These are phyloP conservation scores for Ectobius pallidus DNA, from an alignment of 2,888 invertebrate species.

Conservation along the genomic window DNA sequence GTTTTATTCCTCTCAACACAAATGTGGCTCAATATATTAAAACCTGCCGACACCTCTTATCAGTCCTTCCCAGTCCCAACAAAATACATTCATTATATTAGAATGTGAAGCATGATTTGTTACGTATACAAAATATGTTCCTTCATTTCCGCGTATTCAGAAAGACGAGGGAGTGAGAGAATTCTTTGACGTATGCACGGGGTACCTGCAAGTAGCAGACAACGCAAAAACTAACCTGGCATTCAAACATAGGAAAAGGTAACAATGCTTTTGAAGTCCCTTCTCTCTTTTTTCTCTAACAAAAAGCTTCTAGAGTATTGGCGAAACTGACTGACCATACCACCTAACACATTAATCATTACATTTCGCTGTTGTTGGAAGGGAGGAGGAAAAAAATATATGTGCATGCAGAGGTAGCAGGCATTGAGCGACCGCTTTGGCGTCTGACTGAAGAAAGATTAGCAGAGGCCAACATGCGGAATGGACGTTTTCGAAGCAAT, in stretches of 20 bases:
- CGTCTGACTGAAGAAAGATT: conserved; percentile 32
- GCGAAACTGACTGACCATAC: conserved; percentile 24
- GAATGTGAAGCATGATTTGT: background rate
- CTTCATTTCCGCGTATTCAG: conserved; percentile 8
- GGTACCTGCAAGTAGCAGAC: conserved; percentile 10
- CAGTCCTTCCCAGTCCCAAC: background rate
- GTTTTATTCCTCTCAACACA: no score
- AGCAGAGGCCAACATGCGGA: background rate
- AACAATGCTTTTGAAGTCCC: conserved; percentile 5
- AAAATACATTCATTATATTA: no score
- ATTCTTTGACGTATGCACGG: no score
- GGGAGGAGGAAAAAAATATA: conserved; percentile 18
- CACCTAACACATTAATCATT: conserved; percentile 28
- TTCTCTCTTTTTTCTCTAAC: background rate
- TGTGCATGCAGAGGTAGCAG: background rate
- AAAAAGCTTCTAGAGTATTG: background rate
- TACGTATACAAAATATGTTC: no score
- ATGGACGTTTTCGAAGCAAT: conserved; percentile 9
- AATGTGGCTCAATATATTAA: no score
- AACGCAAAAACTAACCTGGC: background rate
- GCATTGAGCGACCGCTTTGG: conserved; percentile 15
- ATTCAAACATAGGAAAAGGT: background rate
- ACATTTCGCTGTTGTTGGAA: conserved; percentile 20
- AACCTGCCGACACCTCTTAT: background rate
- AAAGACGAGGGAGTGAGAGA: no score